Evolutionary conservation across 2,888 invertebrate genomes (phyloP), one percentile per base, ranked within the genome.

Genomic region (Hipparchia sbordonii): DNA sequence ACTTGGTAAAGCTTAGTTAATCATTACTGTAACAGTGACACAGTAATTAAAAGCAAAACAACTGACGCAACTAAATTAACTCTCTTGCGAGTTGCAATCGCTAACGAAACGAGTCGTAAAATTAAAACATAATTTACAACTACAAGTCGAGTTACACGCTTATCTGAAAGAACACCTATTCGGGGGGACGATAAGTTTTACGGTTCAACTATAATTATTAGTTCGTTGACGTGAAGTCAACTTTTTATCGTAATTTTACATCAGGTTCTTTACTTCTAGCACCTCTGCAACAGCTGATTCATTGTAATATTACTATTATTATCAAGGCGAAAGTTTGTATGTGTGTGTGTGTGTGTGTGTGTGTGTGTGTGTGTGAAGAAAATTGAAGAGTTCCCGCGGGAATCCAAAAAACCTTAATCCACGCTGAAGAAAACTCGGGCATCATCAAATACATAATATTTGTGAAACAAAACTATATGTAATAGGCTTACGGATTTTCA

Each of bases 131-230:
- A 48, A 48, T 48, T 10, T 54, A 12, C 0, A 2, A 2, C 12
- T 54, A 54, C 12, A 54, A 54, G 39, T 39, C 39, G 0, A 10
- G 4, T 54, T 54, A 9, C 12, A 46, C 6, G 45, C 46, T 61
- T 61, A 61, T 61, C 61, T 61, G 46, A 61, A 61, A 12, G 61
- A 61, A 61, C 45, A 12, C 61, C 48, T 12, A 56, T 39, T 72
- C 69, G 67, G 62, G 63, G 56, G 13, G 46, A 48, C 72, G 76
- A 77, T 75, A 75, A 72, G 57, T 63, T 76, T 77, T 69, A 76
- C 60, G 73, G 65, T 69, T 61, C 67, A 45, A 48, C n/a, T 51
- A 61, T 60, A 67, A 71, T 77, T 72, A 77, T 76, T 72, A 75
- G 74, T 71, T 76, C 71, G 65, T 76, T 73, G 72, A 73, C 76